Conservation (phyloP, 2,797 vertebrate species). For the Uromys caudimaculatus region DNA sequence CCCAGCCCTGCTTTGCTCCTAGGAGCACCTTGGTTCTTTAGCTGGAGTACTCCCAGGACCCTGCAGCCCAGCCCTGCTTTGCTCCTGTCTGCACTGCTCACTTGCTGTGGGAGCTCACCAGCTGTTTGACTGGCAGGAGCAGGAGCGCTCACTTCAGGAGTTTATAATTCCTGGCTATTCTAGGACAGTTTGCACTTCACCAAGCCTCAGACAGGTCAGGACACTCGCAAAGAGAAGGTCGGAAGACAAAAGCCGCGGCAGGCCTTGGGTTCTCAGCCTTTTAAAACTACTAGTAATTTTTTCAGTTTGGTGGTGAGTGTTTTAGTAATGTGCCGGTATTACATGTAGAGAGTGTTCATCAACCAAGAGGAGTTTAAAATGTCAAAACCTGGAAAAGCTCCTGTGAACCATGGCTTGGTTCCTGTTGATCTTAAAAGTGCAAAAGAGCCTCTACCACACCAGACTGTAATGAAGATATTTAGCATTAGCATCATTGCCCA, state of each 20-base stretch:
- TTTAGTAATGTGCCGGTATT: conserved; percentile 84
- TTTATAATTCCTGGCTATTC: conserved; percentile 95
- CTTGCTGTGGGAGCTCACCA: conserved; percentile 89
- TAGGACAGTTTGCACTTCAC: conserved; percentile 91
- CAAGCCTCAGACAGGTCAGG: conserved; percentile 87
- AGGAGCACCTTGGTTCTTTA: background rate
- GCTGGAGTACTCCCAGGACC: conserved; percentile 21
- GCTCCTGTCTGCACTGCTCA: conserved; percentile 76
- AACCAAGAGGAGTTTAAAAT: conserved; percentile 89
- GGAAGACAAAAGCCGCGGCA: conserved; percentile 87
- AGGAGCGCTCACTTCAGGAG: conserved; percentile 93
- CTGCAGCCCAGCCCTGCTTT: conserved; percentile 65
- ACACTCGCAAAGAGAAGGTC: conserved; percentile 87
- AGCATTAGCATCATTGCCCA: conserved; percentile 99
- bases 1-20: conserved; percentile 73
- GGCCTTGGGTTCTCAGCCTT: conserved; percentile 80
- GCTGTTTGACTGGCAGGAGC: conserved; percentile 93
- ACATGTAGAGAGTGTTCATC: conserved; percentile 81
- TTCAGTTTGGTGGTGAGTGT: conserved; percentile 60
- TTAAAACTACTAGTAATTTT: conserved; percentile 4
- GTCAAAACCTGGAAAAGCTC: conserved; percentile 92
- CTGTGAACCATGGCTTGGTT: conserved; percentile 90
- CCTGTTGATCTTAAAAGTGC: conserved; percentile 91
- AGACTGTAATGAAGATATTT: conserved; percentile 98
- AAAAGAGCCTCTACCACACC: conserved; percentile 92